Base-by-base conservation (phyloP, 2,797 vertebrate genomes). In the Neopelma chrysocephalum region DNA sequence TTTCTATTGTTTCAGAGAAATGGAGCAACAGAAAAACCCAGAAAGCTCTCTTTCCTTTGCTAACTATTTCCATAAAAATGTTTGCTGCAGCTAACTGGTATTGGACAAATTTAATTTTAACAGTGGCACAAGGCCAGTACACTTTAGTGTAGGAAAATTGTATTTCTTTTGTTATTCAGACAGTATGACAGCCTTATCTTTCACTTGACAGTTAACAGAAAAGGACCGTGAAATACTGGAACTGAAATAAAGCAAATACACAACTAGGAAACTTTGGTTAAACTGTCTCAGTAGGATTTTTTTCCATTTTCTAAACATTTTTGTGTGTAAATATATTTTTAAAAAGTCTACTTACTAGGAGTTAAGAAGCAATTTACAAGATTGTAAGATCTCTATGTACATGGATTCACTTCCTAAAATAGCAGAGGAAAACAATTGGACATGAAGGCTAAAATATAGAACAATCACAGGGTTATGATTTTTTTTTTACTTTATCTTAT, bases 1-100 rank as follows among this genome's bases (percentile, higher is more conserved):
- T 97, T 97, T 65, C 87, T 95, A 98, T 98, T 98, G 98, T 98
- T 98, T 98, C 98, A 97, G 96, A 98, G 97, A 94, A 97, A 97
- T 96, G 96, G 96, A 97, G 95, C 94, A 97, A 96, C 97, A 96
- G 95, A 45, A 62, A 72, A 43, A 10, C 26, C 4, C 20, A 68
- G 82, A 89, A 93, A 82, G 25, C 34, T 71, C 50, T 89, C 53
- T 82, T 76, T 22, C 40, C 54, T 72, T 87, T 83, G 45, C 60
- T 77, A 82, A 8, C 51, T 91, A 91, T 80, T 64, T 45, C 73
- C 62, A 45, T 93, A 82, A 95, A 94, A 93, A 87, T n/a, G 6
- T 81, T 80, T 87, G 23, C 56, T 91, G 25, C 60, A 34, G 58
- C 76, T 90, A 92, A 85, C 62, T 91, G 60, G 61, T 53, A 38